These are phyloP conservation scores for Albula glossodonta DNA, from an alignment of 2,113 vertebrate genomes.

Conservation along the genomic window DNA sequence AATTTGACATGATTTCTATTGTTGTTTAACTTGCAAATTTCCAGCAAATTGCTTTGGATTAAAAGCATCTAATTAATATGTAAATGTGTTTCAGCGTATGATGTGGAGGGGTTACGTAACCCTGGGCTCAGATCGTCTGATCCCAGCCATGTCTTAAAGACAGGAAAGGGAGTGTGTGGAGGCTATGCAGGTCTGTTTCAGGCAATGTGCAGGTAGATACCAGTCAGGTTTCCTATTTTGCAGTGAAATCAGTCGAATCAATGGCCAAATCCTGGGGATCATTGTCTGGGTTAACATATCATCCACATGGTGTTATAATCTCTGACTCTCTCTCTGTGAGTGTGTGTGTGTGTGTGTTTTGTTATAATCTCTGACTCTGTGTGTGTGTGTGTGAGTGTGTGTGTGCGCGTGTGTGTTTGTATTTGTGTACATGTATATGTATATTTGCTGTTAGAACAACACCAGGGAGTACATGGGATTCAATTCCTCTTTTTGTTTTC, in stretches of 20 bases:
- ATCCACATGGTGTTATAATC: not conserved
- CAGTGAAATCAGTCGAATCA: not conserved
- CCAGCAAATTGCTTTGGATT: no score
- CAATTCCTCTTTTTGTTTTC: no score
- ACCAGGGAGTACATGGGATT: no score
- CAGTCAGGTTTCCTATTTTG: not conserved
- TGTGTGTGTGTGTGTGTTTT: not conserved
- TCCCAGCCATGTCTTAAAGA: conserved; percentile 64
- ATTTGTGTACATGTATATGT: no score
- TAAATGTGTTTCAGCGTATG: conserved; percentile 65
- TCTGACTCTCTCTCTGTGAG: not conserved
- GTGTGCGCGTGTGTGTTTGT: not conserved
- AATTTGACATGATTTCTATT: no score
- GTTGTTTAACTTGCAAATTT: no score
- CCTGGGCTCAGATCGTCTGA: conserved; percentile 59
- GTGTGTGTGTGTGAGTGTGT: no score
- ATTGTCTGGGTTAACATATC: not conserved
- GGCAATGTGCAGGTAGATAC: conserved; percentile 78
- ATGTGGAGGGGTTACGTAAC: conserved; percentile 67
- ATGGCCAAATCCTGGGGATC: not conserved
- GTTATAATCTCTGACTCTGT: not conserved
- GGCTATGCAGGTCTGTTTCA: conserved; percentile 77
- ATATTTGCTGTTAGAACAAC: no score
- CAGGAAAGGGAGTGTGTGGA: conserved; percentile 73
- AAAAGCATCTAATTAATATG: no score